These are phyloP conservation scores for Planiliza haematocheilus DNA, from an alignment of 2,113 vertebrate species.

Conservation along the genomic window DNA sequence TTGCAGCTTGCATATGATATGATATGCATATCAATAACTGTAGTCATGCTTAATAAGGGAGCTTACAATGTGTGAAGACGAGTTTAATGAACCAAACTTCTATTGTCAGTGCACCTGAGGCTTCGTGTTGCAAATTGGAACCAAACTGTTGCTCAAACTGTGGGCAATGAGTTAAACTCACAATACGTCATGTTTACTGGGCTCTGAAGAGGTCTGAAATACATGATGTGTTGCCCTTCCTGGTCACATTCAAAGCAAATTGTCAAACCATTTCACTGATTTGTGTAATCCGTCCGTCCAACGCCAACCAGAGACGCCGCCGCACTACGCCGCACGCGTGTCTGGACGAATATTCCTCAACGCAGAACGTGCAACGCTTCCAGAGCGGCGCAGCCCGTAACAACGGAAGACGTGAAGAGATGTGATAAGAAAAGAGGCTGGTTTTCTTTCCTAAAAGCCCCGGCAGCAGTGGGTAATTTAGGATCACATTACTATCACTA, in stretches of 20 bases:
- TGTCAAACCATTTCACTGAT: background rate
- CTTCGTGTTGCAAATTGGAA: no score
- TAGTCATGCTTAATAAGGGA: background rate
- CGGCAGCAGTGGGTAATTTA: slow-evolving; percentile 16
- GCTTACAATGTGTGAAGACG: background rate
- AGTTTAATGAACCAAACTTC: no score
- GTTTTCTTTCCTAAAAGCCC: slow-evolving; percentile 1
- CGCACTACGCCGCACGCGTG: no score
- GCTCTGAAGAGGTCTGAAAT: slow-evolving; percentile 13
- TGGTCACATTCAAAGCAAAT: background rate
- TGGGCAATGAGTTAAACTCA: background rate
- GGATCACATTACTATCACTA: slow-evolving; percentile 38
- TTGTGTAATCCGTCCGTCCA: no score
- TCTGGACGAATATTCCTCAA: background rate
- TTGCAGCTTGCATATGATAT: background rate
- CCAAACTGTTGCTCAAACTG: slow-evolving; percentile 1
- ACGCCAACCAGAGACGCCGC: no score
- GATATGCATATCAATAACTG: background rate
- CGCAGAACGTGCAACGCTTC: background rate
- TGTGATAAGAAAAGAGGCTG: background rate
- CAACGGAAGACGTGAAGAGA: no score
- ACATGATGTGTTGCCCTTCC: background rate
- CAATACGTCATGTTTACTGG: background rate
- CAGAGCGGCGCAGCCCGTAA: background rate
- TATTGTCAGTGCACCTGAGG: no score